Conservation (phyloP, 2,113 vertebrate genomes). For the Vulpes ferrilata region DNA sequence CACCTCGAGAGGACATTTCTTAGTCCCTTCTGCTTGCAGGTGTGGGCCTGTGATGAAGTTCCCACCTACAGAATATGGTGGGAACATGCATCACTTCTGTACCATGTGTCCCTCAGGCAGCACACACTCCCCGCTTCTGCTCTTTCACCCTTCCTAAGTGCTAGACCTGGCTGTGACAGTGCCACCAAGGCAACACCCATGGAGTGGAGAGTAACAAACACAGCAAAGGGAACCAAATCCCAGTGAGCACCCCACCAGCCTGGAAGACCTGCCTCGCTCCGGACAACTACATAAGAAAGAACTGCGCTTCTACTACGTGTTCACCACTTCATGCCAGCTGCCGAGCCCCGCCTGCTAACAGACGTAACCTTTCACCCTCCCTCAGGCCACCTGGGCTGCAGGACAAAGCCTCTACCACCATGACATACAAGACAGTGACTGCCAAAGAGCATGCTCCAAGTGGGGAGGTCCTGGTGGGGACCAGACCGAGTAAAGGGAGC, state of each 20-base stretch:
- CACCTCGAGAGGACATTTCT: neutral
- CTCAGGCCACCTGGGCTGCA: neutral
- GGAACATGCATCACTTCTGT: neutral
- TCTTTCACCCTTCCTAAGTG: neutral
- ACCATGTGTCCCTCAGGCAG: neutral
- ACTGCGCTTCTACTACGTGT: neutral
- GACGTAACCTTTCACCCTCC: neutral
- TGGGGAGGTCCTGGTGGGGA: no score
- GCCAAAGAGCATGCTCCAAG: neutral
- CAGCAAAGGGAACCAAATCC: rapidly evolving
- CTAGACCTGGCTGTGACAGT: neutral
- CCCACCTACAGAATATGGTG: neutral
- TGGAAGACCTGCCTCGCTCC: no score
- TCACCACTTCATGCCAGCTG: neutral
- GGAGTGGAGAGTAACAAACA: rapidly evolving
- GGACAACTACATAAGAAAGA: rapidly evolving
- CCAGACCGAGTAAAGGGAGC: neutral
- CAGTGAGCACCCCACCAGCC: neutral
- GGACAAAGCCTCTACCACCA: neutral
- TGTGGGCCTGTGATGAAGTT: neutral
- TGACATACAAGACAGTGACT: neutral
- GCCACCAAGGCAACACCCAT: neutral
- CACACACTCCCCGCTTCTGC: rapidly evolving
- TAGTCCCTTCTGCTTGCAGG: neutral
- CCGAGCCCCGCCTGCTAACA: neutral